These are phyloP conservation scores for Rhodeus uyekii DNA, from an alignment of 2,797 vertebrate species.

Conservation along the genomic window DNA sequence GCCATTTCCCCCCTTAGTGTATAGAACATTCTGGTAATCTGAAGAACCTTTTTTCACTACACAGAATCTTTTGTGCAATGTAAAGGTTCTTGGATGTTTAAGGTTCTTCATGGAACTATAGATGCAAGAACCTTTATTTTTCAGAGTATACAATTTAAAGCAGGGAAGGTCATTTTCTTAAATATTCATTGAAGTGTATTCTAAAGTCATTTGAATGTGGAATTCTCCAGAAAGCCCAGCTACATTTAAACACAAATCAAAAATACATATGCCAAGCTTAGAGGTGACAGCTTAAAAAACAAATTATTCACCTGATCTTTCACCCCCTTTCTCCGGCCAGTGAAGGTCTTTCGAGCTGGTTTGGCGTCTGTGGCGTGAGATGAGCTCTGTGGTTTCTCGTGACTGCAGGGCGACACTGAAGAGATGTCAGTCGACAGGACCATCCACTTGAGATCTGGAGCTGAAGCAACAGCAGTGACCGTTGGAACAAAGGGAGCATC, in stretches of 20 bases:
- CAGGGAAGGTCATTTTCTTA: not conserved
- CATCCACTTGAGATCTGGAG: conserved; percentile 85
- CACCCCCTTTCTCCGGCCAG: conserved; percentile 79
- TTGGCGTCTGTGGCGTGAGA: conserved; percentile 66
- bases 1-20: not conserved
- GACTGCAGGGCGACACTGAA: conserved; percentile 76
- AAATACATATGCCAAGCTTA: not conserved
- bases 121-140: not conserved
- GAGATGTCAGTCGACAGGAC: conserved; percentile 84
- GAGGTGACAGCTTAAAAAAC: not conserved
- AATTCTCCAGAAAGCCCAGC: not conserved
- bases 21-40: not conserved
- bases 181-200: not conserved
- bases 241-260: not conserved
- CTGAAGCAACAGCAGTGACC: conserved; percentile 85
- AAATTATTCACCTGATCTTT: conserved; percentile 82
- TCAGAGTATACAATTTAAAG: not conserved
- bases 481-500: conserved; percentile 86
- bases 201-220: not conserved
- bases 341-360: conserved; percentile 74
- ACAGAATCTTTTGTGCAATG: too few relatives aligned
- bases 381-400: conserved; percentile 71
- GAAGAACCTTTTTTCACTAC: not conserved
- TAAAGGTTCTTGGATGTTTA: not conserved
- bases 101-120: not conserved